phyloP scores from a whole-genome alignment of 2,113 vertebrate species.

The Arvicanthis niloticus region DNA sequence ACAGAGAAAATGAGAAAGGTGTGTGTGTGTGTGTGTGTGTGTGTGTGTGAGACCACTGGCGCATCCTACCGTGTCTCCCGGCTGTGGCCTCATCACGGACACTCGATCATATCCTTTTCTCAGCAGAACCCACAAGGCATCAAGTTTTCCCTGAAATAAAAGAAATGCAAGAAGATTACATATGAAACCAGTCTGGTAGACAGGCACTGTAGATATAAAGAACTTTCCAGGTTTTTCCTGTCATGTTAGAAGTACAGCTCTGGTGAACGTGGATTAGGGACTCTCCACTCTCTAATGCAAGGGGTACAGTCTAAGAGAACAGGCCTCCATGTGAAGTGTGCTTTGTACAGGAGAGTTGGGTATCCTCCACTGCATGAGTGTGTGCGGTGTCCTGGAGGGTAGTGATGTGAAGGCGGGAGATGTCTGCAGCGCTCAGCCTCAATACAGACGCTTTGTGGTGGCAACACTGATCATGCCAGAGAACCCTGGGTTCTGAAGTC shows the following conservation, averaged over 20 bases:
- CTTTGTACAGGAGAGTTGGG: neutral
- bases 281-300: neutral
- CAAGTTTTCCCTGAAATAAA: conserved; percentile 93
- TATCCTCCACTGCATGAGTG: neutral
- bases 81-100: conserved; percentile 97
- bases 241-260: neutral
- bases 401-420: neutral
- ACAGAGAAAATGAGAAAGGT: neutral
- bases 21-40: neutral
- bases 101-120: conserved; percentile 97
- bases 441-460: neutral
- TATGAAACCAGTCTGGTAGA: neutral
- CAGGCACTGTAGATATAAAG: neutral
- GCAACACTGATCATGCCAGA: neutral
- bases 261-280: neutral
- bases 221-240: neutral
- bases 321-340: neutral
- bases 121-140: conserved; percentile 96
- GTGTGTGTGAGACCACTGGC: neutral
- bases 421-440: neutral
- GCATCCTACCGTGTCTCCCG: conserved; percentile 95
- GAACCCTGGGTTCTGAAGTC: neutral
- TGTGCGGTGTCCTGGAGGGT: neutral
- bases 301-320: neutral
- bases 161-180: conserved; percentile 60